phyloP scores from a whole-genome alignment of 2,888 invertebrate species.

The Subacronicta megacephala region DNA sequence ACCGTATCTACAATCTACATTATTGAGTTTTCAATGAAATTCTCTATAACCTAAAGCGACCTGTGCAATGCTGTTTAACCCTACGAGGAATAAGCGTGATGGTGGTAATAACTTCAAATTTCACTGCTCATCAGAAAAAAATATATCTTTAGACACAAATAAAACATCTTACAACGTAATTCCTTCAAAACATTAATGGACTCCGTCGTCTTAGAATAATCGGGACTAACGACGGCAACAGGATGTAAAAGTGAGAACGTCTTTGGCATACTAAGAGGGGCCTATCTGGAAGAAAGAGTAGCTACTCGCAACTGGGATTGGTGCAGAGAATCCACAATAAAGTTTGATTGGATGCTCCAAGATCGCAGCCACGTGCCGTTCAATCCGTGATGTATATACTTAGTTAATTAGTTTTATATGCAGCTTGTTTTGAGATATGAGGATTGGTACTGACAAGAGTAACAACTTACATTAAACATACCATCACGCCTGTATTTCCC shows the following conservation, averaged over 20 bases:
- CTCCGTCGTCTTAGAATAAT: constrained; percentile 40
- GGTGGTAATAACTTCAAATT: too few relatives aligned
- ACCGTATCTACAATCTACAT: too few relatives aligned
- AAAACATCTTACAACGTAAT: not conserved
- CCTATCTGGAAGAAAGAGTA: constrained; percentile 44
- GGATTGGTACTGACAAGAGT: not conserved
- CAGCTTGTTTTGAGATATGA: not conserved
- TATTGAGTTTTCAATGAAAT: too few relatives aligned
- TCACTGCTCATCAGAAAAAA: too few relatives aligned
- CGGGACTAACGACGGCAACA: constrained; percentile 35
- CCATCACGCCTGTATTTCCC: too few relatives aligned
- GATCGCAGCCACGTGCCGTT: constrained; percentile 33
- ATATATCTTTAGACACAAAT: too few relatives aligned
- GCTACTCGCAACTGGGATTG: constrained; percentile 59
- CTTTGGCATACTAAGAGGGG: constrained; percentile 44
- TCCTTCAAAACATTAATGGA: constrained; percentile 30
- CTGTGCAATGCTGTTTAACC: too few relatives aligned
- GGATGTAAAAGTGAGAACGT: constrained; percentile 48
- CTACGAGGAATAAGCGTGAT: too few relatives aligned
- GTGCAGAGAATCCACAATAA: constrained; percentile 65
- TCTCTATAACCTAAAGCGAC: too few relatives aligned
- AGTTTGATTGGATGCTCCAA: constrained; percentile 72
- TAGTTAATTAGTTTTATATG: constrained; percentile 39
- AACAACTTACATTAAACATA: too few relatives aligned
- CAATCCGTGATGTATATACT: constrained; percentile 15